Percentiles rank a stretch among this genome's conserved stretches.
These are phyloP conservation scores for Myripristis jacobus DNA, from an alignment of 2,797 vertebrate genomes.

Conservation along the genomic window DNA sequence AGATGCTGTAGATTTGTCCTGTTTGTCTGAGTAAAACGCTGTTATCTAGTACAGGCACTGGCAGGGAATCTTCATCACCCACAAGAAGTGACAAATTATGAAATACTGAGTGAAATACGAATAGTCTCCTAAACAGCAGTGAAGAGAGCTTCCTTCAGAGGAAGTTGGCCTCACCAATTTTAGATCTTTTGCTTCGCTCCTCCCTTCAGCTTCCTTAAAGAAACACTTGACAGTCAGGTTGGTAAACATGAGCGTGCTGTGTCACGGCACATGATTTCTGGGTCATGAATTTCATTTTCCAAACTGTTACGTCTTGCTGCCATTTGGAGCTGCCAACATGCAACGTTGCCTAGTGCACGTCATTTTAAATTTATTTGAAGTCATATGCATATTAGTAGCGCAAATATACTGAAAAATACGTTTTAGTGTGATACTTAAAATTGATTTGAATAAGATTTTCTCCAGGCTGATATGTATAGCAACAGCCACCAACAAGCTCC, in stretches of 20 bases:
- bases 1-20: neutral
- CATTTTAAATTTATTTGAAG: constrained; percentile 33
- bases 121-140: neutral
- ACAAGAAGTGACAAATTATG: neutral
- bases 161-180: constrained; percentile 51
- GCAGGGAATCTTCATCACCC: neutral
- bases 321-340: constrained; percentile 46
- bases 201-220: constrained; percentile 38
- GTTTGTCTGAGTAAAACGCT: neutral
- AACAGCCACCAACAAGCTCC: neutral
- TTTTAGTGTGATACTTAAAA: neutral
- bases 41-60: neutral
- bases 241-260: constrained; percentile 68
- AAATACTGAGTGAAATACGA: neutral
- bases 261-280: constrained; percentile 58
- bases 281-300: constrained; percentile 56
- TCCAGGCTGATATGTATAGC: neutral
- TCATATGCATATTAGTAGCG: constrained; percentile 1
- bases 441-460: neutral
- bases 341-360: constrained; percentile 36
- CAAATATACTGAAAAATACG: neutral
- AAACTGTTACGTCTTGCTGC: constrained; percentile 31
- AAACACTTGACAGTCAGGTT: constrained; percentile 33
- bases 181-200: constrained; percentile 18
- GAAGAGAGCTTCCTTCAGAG: constrained; percentile 4